Evolutionary conservation across 1,140 invertebrate species (phyloP).

Genomic region (Drosophila tropicalis): DNA sequence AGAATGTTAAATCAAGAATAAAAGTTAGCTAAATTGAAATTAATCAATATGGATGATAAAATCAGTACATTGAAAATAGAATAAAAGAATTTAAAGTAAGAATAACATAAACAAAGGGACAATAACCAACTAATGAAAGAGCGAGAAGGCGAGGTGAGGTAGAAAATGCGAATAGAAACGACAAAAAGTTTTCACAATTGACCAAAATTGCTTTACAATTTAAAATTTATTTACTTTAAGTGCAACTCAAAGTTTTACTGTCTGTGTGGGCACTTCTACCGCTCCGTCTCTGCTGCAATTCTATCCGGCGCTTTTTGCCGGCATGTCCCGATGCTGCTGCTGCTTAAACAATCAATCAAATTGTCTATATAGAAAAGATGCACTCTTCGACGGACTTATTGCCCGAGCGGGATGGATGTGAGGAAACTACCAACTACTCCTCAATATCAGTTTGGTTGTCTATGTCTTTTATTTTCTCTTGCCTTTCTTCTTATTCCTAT

Average conservation of each 20-base stretch:
- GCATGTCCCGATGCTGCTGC: slow-evolving; percentile 16
- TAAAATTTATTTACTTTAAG: slow-evolving; percentile 4
- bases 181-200: neutral
- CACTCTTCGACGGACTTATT: slow-evolving; percentile 40
- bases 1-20: neutral
- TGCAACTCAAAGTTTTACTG: slow-evolving; percentile 2
- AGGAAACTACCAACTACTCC: neutral
- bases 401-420: slow-evolving; percentile 9
- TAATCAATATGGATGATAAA: neutral
- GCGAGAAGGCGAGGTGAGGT: neutral
- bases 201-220: neutral
- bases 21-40: slow-evolving; percentile 1
- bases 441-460: neutral
- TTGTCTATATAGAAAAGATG: slow-evolving; percentile 55
- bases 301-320: too few relatives aligned
- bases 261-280: neutral
- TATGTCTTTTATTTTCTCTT: neutral
- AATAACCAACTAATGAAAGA: neutral
- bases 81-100: neutral
- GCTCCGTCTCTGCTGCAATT: neutral
- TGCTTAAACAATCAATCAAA: slow-evolving; percentile 70
- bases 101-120: neutral
- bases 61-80: neutral
- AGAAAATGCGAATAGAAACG: neutral
- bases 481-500: neutral